Evolutionary conservation across 1,140 invertebrate species (phyloP).

Genomic region (Cecropterus lyciades): DNA sequence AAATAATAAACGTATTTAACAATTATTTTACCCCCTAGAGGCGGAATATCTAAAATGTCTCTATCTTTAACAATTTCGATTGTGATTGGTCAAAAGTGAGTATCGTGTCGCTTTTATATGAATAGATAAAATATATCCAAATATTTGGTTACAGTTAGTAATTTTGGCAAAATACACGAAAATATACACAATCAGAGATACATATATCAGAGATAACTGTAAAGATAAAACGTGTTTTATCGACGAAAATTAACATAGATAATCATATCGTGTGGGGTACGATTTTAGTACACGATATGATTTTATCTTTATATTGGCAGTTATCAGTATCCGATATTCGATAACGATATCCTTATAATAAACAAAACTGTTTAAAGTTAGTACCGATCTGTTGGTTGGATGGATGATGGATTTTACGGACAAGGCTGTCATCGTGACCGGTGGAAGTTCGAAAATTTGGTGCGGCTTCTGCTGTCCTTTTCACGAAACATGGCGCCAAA

Average conservation of each 20-base stretch:
- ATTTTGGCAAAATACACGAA: slow-evolving; percentile 1
- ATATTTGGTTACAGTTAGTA: too few species aligned
- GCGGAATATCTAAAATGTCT: too few species aligned
- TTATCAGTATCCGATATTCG: neutral
- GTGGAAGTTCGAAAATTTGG: slow-evolving; percentile 84
- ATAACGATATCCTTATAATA: neutral
- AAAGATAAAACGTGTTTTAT: neutral
- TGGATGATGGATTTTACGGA: slow-evolving; percentile 49
- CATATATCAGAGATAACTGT: slow-evolving; percentile 6
- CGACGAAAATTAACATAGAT: neutral
- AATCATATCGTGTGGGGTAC: too few species aligned
- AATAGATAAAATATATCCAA: too few species aligned
- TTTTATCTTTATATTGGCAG: too few species aligned
- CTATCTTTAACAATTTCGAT: too few species aligned
- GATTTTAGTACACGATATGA: neutral
- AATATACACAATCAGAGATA: too few species aligned
- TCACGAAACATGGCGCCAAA: slow-evolving; percentile 85
- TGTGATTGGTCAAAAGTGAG: too few species aligned
- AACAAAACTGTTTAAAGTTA: neutral
- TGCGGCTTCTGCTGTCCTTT: slow-evolving; percentile 85
- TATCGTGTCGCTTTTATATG: too few species aligned
- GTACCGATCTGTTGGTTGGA: neutral
- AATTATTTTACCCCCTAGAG: too few species aligned
- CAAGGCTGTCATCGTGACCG: slow-evolving; percentile 56
- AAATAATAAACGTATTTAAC: too few species aligned